Evolutionary conservation across 1,140 invertebrate genomes (phyloP).

Genomic region (Drosophila grimshawi): DNA sequence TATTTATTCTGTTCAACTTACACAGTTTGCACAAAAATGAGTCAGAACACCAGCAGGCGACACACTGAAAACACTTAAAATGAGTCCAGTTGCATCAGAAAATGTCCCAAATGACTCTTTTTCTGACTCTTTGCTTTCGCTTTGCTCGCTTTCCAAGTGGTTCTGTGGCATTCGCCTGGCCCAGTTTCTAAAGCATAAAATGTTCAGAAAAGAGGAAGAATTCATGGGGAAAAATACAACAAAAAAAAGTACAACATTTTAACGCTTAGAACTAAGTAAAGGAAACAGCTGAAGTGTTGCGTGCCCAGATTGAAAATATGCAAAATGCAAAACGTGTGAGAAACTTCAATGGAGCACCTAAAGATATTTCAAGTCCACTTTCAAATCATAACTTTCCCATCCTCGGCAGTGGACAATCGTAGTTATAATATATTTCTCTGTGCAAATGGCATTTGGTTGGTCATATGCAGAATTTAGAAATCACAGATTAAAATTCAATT

Average conservation of each 20-base stretch:
- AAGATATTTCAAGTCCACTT: background rate
- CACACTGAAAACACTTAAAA: constrained; percentile 24
- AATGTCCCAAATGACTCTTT: constrained; percentile 37
- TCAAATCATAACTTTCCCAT: too few species aligned
- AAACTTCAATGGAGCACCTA: too few species aligned
- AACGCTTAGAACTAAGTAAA: too few species aligned
- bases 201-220: background rate
- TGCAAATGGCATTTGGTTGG: too few species aligned
- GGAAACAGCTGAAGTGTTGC: too few species aligned
- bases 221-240: background rate
- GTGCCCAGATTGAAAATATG: too few species aligned
- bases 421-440: too few species aligned
- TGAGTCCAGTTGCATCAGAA: constrained; percentile 9
- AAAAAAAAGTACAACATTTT: background rate
- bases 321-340: too few species aligned
- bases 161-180: constrained; percentile 15
- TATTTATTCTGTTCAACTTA: constrained; percentile 49
- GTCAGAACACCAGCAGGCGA: constrained; percentile 9
- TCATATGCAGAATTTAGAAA: background rate
- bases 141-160: background rate
- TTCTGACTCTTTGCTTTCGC: constrained; percentile 12
- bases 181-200: constrained; percentile 1
- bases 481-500: constrained; percentile 44
- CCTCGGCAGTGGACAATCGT: too few species aligned
- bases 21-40: constrained; percentile 25